A percentile compares a stretch with the other conserved stretches of the same genome.
These are phyloP conservation scores for Hylaeus anthracinus DNA, from an alignment of 1,140 invertebrate species.

Conservation along the genomic window DNA sequence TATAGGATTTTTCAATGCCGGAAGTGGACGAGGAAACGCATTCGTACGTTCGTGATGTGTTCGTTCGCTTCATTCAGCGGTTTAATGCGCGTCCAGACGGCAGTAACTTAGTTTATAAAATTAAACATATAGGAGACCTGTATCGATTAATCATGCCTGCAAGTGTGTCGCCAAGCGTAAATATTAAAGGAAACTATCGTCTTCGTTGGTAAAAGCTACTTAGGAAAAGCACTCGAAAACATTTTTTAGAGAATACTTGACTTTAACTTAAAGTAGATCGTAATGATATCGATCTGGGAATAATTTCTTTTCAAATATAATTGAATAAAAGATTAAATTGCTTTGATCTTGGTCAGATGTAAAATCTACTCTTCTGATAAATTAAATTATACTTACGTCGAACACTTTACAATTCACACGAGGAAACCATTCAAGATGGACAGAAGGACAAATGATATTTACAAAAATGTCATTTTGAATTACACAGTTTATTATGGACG, in stretches of 20 bases:
- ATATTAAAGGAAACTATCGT: not conserved
- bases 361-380: not conserved
- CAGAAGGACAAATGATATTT: not conserved
- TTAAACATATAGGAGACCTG: constrained; percentile 38
- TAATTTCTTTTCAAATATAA: not conserved
- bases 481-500: constrained; percentile 61
- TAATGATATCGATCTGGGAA: not conserved
- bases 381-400: not conserved
- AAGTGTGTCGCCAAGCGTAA: not conserved
- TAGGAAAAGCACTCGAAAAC: too few species aligned
- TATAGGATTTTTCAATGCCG: constrained; percentile 60
- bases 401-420: too few species aligned
- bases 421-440: not conserved
- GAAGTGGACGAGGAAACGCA: constrained; percentile 54
- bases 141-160: constrained; percentile 21
- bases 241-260: too few species aligned
- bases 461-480: constrained; percentile 1
- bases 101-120: constrained; percentile 48
- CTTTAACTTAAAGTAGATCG: too few species aligned
- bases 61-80: constrained; percentile 50
- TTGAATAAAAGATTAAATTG: not conserved
- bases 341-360: not conserved
- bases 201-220: not conserved
- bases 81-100: constrained; percentile 28
- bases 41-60: constrained; percentile 39